phyloP scores from a whole-genome alignment of 92 coral and sea anemone genomes.

The Micromussa lordhowensis region DNA sequence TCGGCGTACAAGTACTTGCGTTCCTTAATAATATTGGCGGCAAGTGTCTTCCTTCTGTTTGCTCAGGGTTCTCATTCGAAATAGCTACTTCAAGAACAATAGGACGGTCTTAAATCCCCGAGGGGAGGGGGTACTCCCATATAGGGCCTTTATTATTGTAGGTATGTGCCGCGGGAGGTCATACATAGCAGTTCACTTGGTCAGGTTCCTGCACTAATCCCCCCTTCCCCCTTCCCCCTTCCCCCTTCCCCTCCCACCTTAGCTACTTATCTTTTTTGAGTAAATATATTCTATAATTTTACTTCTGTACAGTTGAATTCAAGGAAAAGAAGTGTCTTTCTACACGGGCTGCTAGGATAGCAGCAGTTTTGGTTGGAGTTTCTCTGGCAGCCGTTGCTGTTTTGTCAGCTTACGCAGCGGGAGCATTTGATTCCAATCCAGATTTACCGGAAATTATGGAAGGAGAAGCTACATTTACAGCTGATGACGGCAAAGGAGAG shows the following conservation, averaged over 20 bases:
- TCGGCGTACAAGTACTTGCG: not conserved
- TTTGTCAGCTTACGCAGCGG: slow-evolving; percentile 36
- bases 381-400: slow-evolving; percentile 15
- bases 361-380: slow-evolving; percentile 44
- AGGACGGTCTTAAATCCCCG: not conserved
- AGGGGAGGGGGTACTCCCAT: not conserved
- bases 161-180: not conserved
- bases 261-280: not conserved
- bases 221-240: no score
- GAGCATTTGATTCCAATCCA: slow-evolving; percentile 46
- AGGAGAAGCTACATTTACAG: slow-evolving; percentile 47
- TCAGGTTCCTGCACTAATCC: not conserved
- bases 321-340: slow-evolving; percentile 19
- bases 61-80: not conserved
- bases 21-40: not conserved
- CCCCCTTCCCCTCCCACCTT: not conserved
- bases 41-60: not conserved
- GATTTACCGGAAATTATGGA: slow-evolving; percentile 60
- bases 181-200: slow-evolving; percentile 4
- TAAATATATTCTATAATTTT: not conserved
- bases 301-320: not conserved
- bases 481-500: slow-evolving; percentile 45
- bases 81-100: slow-evolving; percentile 6
- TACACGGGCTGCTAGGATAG: slow-evolving; percentile 8
- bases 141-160: not conserved